phyloP scores from a whole-genome alignment of 2,113 vertebrate species.

The Sciurus niger region DNA sequence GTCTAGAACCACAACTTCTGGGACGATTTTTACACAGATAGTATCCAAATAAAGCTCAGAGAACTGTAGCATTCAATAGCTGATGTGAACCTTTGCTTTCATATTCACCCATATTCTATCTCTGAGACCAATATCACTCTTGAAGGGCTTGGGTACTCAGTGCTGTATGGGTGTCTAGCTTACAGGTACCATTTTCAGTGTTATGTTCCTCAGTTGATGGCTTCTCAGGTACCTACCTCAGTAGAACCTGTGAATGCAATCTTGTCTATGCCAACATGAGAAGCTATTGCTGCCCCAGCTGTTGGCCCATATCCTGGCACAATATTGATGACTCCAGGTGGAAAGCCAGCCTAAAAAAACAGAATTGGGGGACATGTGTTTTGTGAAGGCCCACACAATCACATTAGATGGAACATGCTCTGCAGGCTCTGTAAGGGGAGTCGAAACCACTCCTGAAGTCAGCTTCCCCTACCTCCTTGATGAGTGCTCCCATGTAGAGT shows the following conservation, averaged over 20 bases:
- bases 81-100: neutral
- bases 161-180: neutral
- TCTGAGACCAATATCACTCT: fast-evolving
- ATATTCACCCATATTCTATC: neutral
- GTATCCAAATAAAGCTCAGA: neutral
- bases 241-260: conserved; percentile 99
- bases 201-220: neutral
- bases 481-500: conserved; percentile 96
- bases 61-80: neutral
- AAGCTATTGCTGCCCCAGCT: conserved; percentile 96
- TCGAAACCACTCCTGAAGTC: conserved; percentile 4
- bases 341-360: conserved; percentile 98
- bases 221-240: conserved; percentile 91
- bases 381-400: conserved; percentile 88
- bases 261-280: conserved; percentile 98
- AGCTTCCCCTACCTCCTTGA: conserved; percentile 95
- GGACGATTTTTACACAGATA: neutral
- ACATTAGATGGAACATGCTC: conserved; percentile 74
- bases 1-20: neutral
- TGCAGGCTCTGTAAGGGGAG: conserved; percentile 36
- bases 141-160: neutral
- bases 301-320: conserved; percentile 98
- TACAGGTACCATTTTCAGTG: neutral
- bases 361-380: conserved; percentile 90
- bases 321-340: conserved; percentile 99